Percentiles rank a stretch among this genome's conserved stretches.
These are phyloP conservation scores for Pagrus major DNA, from an alignment of 2,113 vertebrate species.

Conservation along the genomic window DNA sequence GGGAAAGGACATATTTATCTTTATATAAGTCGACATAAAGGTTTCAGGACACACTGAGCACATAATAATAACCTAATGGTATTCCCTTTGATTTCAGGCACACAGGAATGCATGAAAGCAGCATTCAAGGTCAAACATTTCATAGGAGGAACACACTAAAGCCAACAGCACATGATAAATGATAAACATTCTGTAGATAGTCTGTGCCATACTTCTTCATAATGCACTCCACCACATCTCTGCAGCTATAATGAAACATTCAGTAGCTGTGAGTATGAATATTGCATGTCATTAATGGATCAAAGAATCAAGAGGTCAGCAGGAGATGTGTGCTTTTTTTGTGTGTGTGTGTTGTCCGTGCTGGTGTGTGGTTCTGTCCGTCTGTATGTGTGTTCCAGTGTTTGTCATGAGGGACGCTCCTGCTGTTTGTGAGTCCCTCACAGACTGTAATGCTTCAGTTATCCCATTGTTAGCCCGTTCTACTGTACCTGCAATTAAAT, in stretches of 20 bases:
- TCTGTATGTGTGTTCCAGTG: constrained; percentile 1
- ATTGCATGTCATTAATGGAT: constrained; percentile 76
- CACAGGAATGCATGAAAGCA: constrained; percentile 9
- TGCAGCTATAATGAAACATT: constrained; percentile 73
- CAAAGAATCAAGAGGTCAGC: constrained; percentile 66
- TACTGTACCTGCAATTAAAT: constrained; percentile 81
- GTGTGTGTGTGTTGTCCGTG: neutral
- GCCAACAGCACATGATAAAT: constrained; percentile 56
- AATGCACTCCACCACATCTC: constrained; percentile 59
- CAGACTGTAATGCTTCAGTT: constrained; percentile 73
- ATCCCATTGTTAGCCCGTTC: constrained; percentile 70
- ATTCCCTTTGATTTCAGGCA: constrained; percentile 47
- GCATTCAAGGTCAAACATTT: constrained; percentile 62
- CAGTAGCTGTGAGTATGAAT: constrained; percentile 67
- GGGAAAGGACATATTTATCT: constrained; percentile 54
- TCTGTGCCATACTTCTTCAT: constrained; percentile 55
- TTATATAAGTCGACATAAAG: constrained; percentile 5
- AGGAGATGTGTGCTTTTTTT: constrained; percentile 21
- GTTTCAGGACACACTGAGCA: constrained; percentile 32
- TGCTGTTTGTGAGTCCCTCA: constrained; percentile 61
- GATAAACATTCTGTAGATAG: constrained; percentile 54
- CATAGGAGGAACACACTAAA: constrained; percentile 7
- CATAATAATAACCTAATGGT: constrained; percentile 41
- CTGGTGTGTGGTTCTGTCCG: neutral
- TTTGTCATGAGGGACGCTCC: constrained; percentile 47